phyloP scores from a whole-genome alignment of 2,888 invertebrate genomes.

The Clanis bilineata region DNA sequence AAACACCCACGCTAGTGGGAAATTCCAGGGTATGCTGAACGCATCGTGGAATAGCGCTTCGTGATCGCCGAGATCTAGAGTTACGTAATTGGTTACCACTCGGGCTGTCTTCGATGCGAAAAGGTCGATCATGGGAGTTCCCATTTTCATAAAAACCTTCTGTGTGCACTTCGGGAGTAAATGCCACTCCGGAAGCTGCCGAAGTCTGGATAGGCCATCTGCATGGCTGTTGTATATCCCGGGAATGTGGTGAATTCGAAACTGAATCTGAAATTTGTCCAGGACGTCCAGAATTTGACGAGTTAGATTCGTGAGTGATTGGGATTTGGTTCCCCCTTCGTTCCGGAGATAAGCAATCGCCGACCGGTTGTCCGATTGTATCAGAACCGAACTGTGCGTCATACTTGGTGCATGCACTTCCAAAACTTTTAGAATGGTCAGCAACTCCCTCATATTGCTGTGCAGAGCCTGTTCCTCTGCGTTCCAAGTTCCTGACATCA shows the following conservation, averaged over 20 bases:
- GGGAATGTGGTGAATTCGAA: slow-evolving; percentile 27
- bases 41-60: slow-evolving; percentile 16
- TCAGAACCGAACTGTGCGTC: too few relatives aligned
- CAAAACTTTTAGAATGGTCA: too few relatives aligned
- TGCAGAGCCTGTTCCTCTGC: too few relatives aligned
- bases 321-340: slow-evolving; percentile 39
- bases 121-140: slow-evolving; percentile 30
- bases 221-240: slow-evolving; percentile 32
- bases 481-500: too few relatives aligned
- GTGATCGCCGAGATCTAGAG: slow-evolving; percentile 7
- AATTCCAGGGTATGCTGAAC: slow-evolving; percentile 21
- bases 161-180: slow-evolving; percentile 22
- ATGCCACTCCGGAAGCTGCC: slow-evolving; percentile 30
- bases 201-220: slow-evolving; percentile 28
- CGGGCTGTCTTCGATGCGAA: slow-evolving; percentile 15
- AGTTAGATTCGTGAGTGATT: slow-evolving; percentile 25
- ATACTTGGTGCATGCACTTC: too few relatives aligned
- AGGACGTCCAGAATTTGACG: slow-evolving; percentile 13
- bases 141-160: slow-evolving; percentile 28
- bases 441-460: too few relatives aligned
- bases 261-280: slow-evolving; percentile 24
- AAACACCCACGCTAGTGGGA: slow-evolving; percentile 25
- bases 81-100: slow-evolving; percentile 15
- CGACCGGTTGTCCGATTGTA: too few relatives aligned
- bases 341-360: slow-evolving; percentile 20